Evolutionary conservation across 1,140 invertebrate genomes (phyloP), one percentile per base, ranked within the genome.

Genomic region (Leptinotarsa texana): DNA sequence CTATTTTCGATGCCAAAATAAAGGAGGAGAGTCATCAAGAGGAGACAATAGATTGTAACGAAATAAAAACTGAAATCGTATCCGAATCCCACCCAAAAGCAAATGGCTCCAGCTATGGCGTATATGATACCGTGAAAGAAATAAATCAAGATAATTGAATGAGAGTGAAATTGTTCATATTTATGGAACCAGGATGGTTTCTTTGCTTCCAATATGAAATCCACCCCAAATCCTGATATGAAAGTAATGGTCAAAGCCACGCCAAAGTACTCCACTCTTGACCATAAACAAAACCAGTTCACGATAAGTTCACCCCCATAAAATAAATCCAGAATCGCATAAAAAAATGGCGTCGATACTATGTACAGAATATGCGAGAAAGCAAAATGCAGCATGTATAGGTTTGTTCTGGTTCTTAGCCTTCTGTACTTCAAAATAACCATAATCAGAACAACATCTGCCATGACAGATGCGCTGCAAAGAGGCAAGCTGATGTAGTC

Each of bases 381-480:
- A 47, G 73, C 72, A 57, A 73, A 78, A 57, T 78, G 68, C 21
- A 78, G 33, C n/a, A 80, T 33, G 62, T 78, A 80, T 4, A 69
- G 42, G 47, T 80, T 80, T 21, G 72, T 69, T n/a, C 75, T 69
- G 11, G 63, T 78, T 57, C 67, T 78, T 3, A 80, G 67, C 17
- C 77, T 71, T 69, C 75, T 77, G 42, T 75, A 80, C 65, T 67
- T 76, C 47, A 74, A 61, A 11, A 78, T 74, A 0, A 75, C 42
- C 42, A 70, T 62, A 15, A 77, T 77, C 5, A 80, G 47, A 4
- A 75, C 22, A 3, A 75, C n/a, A 42, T 80, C 73, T 3, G 74
- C 18, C 24, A 77, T 1, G 4, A 78, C 57, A 4, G 75, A 73
- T 1, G 27, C 33, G 13, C 78, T 21, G 62, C 72, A 74, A 18